Conservation (phyloP, 2,797 vertebrate species). For the Gobionotothen gibberifrons region DNA sequence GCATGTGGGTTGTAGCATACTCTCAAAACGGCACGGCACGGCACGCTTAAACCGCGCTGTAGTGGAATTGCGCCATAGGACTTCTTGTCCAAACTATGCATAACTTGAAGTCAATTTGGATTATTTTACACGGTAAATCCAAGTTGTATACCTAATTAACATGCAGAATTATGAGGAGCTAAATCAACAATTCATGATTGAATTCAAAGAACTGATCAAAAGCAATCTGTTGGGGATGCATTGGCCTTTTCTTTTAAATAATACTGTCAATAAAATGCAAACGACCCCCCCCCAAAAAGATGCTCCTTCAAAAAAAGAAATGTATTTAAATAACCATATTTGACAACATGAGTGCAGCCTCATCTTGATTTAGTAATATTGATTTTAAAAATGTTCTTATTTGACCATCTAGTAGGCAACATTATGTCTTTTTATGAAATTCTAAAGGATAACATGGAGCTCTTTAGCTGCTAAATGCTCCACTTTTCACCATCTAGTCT, state of each 20-base stretch:
- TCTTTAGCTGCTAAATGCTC: not conserved
- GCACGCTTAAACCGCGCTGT: no score
- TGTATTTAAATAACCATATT: no score
- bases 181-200: not conserved
- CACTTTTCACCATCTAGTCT: not conserved
- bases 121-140: not conserved
- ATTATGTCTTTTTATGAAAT: not conserved
- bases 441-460: not conserved
- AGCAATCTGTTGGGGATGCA: not conserved
- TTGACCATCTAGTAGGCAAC: not conserved
- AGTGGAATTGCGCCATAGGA: not conserved
- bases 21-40: slow-evolving; percentile 9
- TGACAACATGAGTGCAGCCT: no score
- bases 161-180: not conserved
- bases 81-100: not conserved
- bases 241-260: not conserved
- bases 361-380: no score
- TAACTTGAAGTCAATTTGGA: not conserved
- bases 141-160: not conserved
- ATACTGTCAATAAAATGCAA: not conserved
- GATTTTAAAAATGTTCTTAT: not conserved
- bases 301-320: no score
- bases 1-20: slow-evolving; percentile 42
- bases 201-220: not conserved
- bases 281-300: no score